Evolutionary conservation across 2,797 vertebrate genomes (phyloP).

Genomic region (Rhynchotus rufescens): DNA sequence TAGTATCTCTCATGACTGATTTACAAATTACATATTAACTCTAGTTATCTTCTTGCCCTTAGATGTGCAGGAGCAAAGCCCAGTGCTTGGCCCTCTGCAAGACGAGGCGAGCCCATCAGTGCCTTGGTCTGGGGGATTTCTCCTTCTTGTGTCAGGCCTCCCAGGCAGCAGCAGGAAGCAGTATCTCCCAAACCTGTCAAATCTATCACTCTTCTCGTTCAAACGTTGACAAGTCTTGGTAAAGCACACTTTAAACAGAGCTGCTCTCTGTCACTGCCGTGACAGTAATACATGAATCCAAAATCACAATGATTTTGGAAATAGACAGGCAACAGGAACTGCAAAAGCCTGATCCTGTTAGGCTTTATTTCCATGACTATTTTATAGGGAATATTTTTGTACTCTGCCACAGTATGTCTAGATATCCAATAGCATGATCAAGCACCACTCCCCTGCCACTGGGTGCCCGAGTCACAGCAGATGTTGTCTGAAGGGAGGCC

Average conservation of each 20-base stretch:
- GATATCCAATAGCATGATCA: background rate
- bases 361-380: background rate
- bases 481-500: background rate
- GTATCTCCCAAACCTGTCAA: constrained; percentile 41
- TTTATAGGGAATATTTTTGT: constrained; percentile 29
- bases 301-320: constrained; percentile 58
- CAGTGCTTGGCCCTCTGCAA: background rate
- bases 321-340: constrained; percentile 18
- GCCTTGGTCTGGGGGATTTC: background rate
- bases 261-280: constrained; percentile 64
- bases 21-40: background rate
- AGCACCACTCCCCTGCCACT: background rate
- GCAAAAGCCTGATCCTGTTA: constrained; percentile 30
- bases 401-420: background rate
- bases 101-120: background rate
- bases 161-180: constrained; percentile 19
- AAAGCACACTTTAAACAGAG: constrained; percentile 40
- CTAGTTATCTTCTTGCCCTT: background rate
- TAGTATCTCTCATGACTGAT: background rate
- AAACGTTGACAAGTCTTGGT: constrained; percentile 46
- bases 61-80: background rate
- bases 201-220: constrained; percentile 60
- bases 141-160: background rate
- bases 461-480: background rate
- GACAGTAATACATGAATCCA: constrained; percentile 52